Conservation (phyloP, 35 echinoderm and acorn worm genomes). For the Anneissia japonica region DNA sequence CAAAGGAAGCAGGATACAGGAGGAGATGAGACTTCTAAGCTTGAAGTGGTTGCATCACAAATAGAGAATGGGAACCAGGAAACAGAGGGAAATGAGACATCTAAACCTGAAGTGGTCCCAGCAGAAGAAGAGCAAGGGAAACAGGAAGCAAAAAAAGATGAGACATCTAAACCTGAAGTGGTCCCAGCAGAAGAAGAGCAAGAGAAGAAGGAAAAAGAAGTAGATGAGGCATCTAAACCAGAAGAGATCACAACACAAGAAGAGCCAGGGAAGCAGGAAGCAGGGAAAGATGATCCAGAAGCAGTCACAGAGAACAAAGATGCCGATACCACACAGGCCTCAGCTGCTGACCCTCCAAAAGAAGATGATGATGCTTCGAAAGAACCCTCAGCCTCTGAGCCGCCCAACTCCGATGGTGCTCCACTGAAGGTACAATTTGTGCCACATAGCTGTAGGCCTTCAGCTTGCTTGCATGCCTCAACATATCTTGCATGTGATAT, state of each 20-base stretch:
- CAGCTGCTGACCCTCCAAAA: neutral
- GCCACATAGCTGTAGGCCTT: neutral
- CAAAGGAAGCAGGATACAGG: neutral
- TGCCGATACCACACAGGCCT: neutral
- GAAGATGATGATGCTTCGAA: neutral
- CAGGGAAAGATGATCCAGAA: neutral
- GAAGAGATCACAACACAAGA: neutral
- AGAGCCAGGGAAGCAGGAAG: neutral
- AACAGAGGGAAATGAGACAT: neutral
- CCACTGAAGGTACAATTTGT: neutral
- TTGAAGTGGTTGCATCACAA: too few relatives aligned
- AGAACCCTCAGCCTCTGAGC: neutral
- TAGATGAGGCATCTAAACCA: neutral
- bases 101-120: neutral
- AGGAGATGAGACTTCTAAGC: neutral
- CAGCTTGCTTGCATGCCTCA: neutral
- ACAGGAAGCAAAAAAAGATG: neutral
- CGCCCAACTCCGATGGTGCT: neutral
- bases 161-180: neutral
- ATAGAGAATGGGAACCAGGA: neutral
- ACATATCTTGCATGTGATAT: too few relatives aligned
- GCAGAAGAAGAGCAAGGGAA: neutral
- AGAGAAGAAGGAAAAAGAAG: neutral
- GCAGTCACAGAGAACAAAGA: neutral
- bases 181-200: neutral